Base-by-base conservation (phyloP, 23 tunicate species). In the Clavelina lepadiformis region DNA sequence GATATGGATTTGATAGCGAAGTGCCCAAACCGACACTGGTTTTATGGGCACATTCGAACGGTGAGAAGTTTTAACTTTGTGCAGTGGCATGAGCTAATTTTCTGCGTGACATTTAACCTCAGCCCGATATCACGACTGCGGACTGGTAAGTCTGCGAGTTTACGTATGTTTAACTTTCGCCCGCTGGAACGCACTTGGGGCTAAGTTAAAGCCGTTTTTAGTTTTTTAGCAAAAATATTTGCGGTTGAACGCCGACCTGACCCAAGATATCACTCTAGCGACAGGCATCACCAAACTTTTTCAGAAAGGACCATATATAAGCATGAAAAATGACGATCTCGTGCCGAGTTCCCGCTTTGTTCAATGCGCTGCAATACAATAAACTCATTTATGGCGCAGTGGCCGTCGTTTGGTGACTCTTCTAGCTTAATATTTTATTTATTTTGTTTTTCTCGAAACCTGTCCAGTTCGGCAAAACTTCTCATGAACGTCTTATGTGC, bases 31-130 rank as follows among this genome's bases (percentile, higher is more conserved):
- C 49, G 28, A 5, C 72, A 66, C 34, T 66, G 72, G 72, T 46
- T 66, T 28, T 66, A 66, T 23, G 72, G 72, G n/a, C 72, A 66
- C 57, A 3, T 26, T 35, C 46, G 35, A 66, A 31, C 7, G 8
- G 72, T 66, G 25, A 66, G 35, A 53, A 53, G 59, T 53, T n/a
- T 53, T 53, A 53, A 53, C 26, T 27, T 6, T 6, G 22, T n/a
- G 5, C 20, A 24, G 15, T 11, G 15, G 15, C 13, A 15, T 44
- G 49, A 44, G 13, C 13, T 11, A 44, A 44, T 44, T 44, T 44
- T 13, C 49, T 44, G 13, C 49, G 15, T 13, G 49, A 44, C 13
- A 44, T 44, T 15, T 44, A 15, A 44, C 49, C 49, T 11, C 59
- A n/a, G 25, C 25, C 15, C 11, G 11, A 8, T 41, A 15, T 15